Conservation (phyloP, 2,113 vertebrate species). For the Zosterops pallidus region DNA sequence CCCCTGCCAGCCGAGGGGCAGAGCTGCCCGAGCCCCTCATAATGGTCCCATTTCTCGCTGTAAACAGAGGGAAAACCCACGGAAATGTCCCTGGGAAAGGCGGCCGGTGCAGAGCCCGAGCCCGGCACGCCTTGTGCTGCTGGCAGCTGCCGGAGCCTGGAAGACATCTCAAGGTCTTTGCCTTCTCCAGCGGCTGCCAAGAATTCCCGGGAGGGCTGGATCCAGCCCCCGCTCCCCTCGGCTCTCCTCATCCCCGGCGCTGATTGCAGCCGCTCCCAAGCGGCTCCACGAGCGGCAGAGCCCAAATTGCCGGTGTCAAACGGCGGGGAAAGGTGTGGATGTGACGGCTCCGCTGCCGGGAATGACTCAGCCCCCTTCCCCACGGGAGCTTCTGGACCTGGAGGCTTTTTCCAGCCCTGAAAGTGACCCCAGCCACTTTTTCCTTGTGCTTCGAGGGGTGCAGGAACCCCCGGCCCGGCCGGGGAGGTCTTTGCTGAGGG, state of each 20-base stretch:
- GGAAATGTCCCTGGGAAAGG: background rate
- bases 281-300: background rate
- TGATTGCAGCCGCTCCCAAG: constrained; percentile 33
- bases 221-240: background rate
- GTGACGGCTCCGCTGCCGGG: background rate
- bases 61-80: accelerated
- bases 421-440: accelerated
- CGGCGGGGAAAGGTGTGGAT: background rate
- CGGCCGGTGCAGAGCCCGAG: accelerated
- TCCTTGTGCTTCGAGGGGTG: accelerated
- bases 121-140: background rate
- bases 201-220: background rate
- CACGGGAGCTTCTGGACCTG: accelerated
- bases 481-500: background rate
- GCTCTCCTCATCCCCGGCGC: background rate
- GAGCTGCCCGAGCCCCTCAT: accelerated
- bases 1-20: accelerated
- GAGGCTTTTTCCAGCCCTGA: background rate
- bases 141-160: background rate
- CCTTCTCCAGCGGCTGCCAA: background rate
- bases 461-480: accelerated
- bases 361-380: background rate
- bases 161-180: constrained; percentile 54
- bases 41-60: accelerated
- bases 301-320: background rate